These are phyloP conservation scores for Epinephelus malabaricus DNA, from an alignment of 2,797 vertebrate species.

Conservation along the genomic window DNA sequence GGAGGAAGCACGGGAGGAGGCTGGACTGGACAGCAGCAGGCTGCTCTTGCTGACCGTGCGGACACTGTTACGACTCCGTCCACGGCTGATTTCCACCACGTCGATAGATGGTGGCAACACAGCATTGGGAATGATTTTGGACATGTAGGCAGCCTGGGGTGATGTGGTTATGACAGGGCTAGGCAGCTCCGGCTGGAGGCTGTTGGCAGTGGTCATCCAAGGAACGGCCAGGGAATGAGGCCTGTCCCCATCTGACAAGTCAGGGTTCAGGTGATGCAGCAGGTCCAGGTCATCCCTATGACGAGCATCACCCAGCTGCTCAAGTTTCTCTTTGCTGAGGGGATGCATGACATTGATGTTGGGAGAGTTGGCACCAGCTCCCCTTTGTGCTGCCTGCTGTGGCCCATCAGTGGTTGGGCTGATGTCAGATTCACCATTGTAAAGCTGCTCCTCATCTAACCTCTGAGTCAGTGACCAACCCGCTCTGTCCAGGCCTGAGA, in stretches of 20 bases:
- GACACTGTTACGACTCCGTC: conserved; percentile 91
- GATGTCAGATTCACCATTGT: conserved; percentile 69
- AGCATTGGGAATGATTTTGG: conserved; percentile 97
- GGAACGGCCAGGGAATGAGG: conserved; percentile 90
- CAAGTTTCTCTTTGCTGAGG: conserved; percentile 70
- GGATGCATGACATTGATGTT: conserved; percentile 66
- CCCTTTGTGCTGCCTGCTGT: conserved; percentile 42
- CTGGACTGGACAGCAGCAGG: conserved; percentile 91
- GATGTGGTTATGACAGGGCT: conserved; percentile 95
- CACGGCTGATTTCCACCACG: conserved; percentile 92
- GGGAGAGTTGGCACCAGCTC: conserved; percentile 65
- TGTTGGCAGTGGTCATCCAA: conserved; percentile 87
- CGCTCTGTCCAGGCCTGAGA: conserved; percentile 84
- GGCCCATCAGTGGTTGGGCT: conserved; percentile 83
- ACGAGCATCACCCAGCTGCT: conserved; percentile 82
- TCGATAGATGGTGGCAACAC: conserved; percentile 94
- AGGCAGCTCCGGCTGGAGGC: conserved; percentile 68
- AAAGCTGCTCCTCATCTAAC: conserved; percentile 72
- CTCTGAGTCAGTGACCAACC: conserved; percentile 67
- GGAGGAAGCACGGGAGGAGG: conserved; percentile 89
- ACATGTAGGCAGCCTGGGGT: conserved; percentile 95
- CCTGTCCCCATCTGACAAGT: conserved; percentile 78
- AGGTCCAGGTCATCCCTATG: conserved; percentile 88
- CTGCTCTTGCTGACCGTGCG: conserved; percentile 91
- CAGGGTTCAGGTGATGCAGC: conserved; percentile 79